A percentile compares a stretch with the other conserved stretches of the same genome.
Evolutionary conservation across 2,888 invertebrate species (phyloP).

Genomic region (Cephus sareptanus): DNA sequence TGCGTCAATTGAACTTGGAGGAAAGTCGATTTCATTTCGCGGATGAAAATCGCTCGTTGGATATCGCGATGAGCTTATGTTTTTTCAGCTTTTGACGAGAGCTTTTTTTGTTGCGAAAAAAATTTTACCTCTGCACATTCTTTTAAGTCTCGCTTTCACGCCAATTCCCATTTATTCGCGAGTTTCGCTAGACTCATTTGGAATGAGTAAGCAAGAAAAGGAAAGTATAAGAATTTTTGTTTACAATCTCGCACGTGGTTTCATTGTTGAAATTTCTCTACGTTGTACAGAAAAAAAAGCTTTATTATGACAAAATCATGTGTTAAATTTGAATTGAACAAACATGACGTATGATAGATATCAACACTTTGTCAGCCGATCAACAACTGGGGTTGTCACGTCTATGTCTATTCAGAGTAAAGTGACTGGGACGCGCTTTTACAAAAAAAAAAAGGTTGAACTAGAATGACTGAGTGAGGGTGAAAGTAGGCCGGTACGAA

Average conservation of each 20-base stretch:
- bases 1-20: background rate
- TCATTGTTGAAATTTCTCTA: too few relatives aligned
- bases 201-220: too few relatives aligned
- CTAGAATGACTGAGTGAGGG: background rate
- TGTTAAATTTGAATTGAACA: too few relatives aligned
- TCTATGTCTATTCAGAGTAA: background rate
- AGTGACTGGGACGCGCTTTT: too few relatives aligned
- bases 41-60: background rate
- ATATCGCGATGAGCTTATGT: background rate
- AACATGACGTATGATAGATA: background rate
- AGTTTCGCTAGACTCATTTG: too few relatives aligned
- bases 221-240: too few relatives aligned
- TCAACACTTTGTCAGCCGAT: background rate
- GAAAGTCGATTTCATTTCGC: background rate
- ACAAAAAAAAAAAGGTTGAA: background rate
- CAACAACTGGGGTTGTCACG: background rate
- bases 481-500: background rate
- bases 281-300: too few relatives aligned
- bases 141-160: background rate
- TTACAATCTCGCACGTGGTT: background rate
- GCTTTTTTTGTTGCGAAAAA: background rate
- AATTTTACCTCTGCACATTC: background rate
- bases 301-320: too few relatives aligned
- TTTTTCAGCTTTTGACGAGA: background rate
- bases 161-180: too few relatives aligned